A percentile compares a stretch with the other conserved stretches of the same genome.
phyloP scores from a whole-genome alignment of 2,113 vertebrate species.

The Oenanthe oenanthe region DNA sequence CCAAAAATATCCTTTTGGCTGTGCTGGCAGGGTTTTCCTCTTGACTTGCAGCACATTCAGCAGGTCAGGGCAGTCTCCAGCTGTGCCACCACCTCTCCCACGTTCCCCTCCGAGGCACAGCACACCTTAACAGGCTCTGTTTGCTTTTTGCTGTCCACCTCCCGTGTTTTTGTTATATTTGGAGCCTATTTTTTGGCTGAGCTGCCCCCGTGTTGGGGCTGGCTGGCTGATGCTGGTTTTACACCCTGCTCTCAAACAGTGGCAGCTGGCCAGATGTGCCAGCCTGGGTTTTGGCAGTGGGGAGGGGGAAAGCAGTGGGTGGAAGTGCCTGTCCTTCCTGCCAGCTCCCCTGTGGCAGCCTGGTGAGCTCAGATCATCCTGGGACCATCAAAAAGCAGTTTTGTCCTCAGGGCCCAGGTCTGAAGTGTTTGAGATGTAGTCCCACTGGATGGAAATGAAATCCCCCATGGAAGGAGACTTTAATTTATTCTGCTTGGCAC shows the following conservation, averaged over 20 bases:
- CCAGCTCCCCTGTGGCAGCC: not conserved
- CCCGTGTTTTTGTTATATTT: not conserved
- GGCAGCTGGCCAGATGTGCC: not conserved
- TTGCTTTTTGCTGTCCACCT: slow-evolving; percentile 1
- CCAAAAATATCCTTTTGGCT: not conserved
- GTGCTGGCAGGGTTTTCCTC: not conserved
- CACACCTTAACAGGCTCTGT: not conserved
- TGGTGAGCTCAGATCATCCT: not conserved
- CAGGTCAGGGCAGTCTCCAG: not conserved
- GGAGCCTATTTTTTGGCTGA: not conserved
- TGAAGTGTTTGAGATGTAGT: not conserved
- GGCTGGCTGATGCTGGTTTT: not conserved
- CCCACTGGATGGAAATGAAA: not conserved
- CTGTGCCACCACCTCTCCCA: not conserved
- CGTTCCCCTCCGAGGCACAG: not conserved
- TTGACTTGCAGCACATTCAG: not conserved
- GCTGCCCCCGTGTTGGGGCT: not conserved
- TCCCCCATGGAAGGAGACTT: not conserved
- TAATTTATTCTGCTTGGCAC: not conserved
- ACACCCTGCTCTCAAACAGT: not conserved
- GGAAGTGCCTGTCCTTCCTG: not conserved
- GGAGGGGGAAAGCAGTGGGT: not conserved
- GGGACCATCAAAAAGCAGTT: rapidly evolving
- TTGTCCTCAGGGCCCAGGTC: not conserved
- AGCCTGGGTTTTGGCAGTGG: not conserved